Base-by-base conservation (phyloP, 2,888 invertebrate genomes). In the Nasonia oneida region DNA sequence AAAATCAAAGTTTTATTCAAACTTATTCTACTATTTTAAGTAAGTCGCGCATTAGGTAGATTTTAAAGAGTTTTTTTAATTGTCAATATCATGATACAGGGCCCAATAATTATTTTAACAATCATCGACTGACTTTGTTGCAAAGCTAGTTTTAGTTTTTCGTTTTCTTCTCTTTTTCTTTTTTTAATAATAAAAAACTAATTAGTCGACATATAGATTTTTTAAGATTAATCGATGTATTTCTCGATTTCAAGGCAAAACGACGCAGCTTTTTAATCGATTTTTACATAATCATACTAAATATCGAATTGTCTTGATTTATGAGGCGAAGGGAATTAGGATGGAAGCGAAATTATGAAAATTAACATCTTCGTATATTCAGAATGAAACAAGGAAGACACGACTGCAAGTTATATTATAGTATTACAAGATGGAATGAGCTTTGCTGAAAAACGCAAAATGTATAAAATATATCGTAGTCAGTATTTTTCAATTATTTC, bases 51-150 rank as follows among this genome's bases (percentile, higher is more conserved):
- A 18, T 84, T 84, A 84, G 67, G 33, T 84, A 84, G 73, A 73
- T 6, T 74, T 82, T 75, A 82, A 81, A 73, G 73, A 47, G 67
- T 84, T 85, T 79, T 79, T 86, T 83, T 83, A 79, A 79, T 75
- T n/a, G 50, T 80, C 67, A 79, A 71, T 86, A 79, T 61, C 79
- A 82, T 23, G 39, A 71, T 82, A 83, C 83, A 87, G 81, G 82
- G 81, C 81, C 85, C 75, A 87, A 83, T 74, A 83, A 85, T 85
- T 85, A 77, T 87, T 87, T 87, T 83, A 85, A 87, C 74, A 85
- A 87, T 83, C 67, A 78, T 85, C 37, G 87, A 85, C 85, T 87
- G 85, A 85, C 83, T 81, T 84, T 50, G 81, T 80, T 86, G 73
- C 50, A 83, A 84, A 86, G 64, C 74, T 86, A 77, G 81, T 74